phyloP scores from a whole-genome alignment of 2,888 invertebrate species.

The Netelia inedita region DNA sequence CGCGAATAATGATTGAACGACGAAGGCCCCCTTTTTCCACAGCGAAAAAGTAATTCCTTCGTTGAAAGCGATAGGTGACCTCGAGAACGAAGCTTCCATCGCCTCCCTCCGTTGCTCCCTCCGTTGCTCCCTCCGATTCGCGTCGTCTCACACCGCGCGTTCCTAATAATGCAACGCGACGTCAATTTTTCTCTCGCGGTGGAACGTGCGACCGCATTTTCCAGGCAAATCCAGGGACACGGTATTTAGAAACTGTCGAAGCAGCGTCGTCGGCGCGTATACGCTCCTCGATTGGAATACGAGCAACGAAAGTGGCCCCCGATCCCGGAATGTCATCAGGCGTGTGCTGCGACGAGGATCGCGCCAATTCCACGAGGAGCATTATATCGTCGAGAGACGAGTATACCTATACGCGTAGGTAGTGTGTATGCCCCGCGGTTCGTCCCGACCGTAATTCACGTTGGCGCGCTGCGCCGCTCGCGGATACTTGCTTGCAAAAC shows the following conservation, averaged over 20 bases:
- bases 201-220: slow-evolving; percentile 66
- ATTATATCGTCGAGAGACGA: too few species aligned
- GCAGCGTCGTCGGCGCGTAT: not conserved
- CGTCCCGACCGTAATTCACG: slow-evolving; percentile 32
- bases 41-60: slow-evolving; percentile 29
- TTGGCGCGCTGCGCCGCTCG: slow-evolving; percentile 6
- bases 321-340: slow-evolving; percentile 36
- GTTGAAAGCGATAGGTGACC: slow-evolving; percentile 24
- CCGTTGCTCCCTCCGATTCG: not conserved
- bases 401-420: not conserved
- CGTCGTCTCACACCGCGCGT: not conserved
- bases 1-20: slow-evolving; percentile 64
- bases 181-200: slow-evolving; percentile 39
- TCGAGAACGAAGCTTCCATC: slow-evolving; percentile 17
- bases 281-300: not conserved
- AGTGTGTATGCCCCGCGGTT: not conserved
- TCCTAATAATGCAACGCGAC: slow-evolving; percentile 8
- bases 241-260: slow-evolving; percentile 39
- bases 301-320: slow-evolving; percentile 10
- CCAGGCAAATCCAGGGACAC: slow-evolving; percentile 59
- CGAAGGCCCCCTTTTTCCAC: slow-evolving; percentile 6
- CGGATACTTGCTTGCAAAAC: slow-evolving; percentile 55
- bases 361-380: slow-evolving; percentile 25
- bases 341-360: not conserved
- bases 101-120: not conserved